These are phyloP conservation scores for Epirrhoe tristata DNA, from an alignment of 2,888 invertebrate species.

Conservation along the genomic window DNA sequence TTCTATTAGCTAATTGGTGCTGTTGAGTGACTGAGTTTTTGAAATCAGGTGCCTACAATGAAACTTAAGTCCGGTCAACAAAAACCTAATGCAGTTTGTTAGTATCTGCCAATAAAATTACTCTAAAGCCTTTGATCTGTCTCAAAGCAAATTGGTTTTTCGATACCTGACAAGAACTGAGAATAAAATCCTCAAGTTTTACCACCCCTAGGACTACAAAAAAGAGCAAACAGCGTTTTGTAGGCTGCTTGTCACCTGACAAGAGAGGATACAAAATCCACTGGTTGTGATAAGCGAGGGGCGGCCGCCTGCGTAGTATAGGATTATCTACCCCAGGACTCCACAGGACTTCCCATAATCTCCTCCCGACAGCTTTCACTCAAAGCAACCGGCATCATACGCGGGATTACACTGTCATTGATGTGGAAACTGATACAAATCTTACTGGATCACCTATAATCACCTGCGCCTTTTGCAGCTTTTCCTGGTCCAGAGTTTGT, in stretches of 20 bases:
- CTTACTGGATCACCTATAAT: constrained; percentile 57
- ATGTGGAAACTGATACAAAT: constrained; percentile 70
- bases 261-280: constrained; percentile 39
- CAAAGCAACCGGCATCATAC: constrained; percentile 58
- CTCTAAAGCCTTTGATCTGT: background rate
- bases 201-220: background rate
- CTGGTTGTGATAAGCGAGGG: constrained; percentile 39
- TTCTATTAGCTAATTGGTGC: constrained; percentile 30
- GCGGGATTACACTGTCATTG: constrained; percentile 68
- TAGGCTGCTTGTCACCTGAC: constrained; percentile 28
- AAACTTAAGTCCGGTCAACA: background rate
- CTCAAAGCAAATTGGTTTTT: constrained; percentile 1
- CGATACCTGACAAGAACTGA: background rate
- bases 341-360: constrained; percentile 55
- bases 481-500: constrained; percentile 46
- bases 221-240: constrained; percentile 5
- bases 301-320: constrained; percentile 45
- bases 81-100: background rate
- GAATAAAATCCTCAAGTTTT: background rate
- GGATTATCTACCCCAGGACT: constrained; percentile 61
- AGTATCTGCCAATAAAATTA: background rate
- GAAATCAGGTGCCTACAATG: constrained; percentile 29
- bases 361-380: constrained; percentile 68
- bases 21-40: constrained; percentile 30
- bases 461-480: constrained; percentile 61